Conservation (phyloP, 2,113 vertebrate species). For the Anoplopoma fimbria region DNA sequence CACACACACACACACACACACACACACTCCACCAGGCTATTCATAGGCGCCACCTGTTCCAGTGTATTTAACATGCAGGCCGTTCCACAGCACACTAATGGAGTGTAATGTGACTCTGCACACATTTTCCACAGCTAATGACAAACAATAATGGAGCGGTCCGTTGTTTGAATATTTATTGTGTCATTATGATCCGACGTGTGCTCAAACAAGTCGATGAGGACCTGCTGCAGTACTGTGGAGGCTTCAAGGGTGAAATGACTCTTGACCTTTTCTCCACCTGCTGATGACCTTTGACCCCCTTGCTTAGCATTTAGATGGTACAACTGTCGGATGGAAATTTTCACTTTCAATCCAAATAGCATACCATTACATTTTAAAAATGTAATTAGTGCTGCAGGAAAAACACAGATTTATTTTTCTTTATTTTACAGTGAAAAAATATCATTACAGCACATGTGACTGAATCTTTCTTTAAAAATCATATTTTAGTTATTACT, state of each 20-base stretch:
- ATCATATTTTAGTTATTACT: no score
- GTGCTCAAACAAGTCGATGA: neutral
- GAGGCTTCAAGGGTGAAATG: neutral
- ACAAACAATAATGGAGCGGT: constrained; percentile 19
- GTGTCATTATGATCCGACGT: constrained; percentile 10
- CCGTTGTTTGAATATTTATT: constrained; percentile 52
- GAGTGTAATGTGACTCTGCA: constrained; percentile 25
- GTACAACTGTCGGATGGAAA: neutral
- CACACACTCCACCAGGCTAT: constrained; percentile 38
- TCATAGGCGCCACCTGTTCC: constrained; percentile 70
- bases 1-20: constrained; percentile 34
- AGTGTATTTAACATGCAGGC: constrained; percentile 50
- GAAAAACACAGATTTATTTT: no score
- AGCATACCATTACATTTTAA: no score
- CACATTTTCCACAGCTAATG: constrained; percentile 34
- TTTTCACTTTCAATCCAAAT: neutral
- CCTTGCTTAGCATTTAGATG: neutral
- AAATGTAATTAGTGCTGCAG: no score
- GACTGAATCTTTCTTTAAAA: no score
- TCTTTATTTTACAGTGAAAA: no score
- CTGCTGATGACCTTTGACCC: constrained; percentile 17
- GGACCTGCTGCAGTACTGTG: constrained; percentile 13
- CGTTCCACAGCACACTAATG: constrained; percentile 1
- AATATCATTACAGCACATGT: no score
- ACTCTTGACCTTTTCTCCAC: constrained; percentile 6